These are phyloP conservation scores for Pteruthius melanotis DNA, from an alignment of 2,113 vertebrate genomes.

Conservation along the genomic window DNA sequence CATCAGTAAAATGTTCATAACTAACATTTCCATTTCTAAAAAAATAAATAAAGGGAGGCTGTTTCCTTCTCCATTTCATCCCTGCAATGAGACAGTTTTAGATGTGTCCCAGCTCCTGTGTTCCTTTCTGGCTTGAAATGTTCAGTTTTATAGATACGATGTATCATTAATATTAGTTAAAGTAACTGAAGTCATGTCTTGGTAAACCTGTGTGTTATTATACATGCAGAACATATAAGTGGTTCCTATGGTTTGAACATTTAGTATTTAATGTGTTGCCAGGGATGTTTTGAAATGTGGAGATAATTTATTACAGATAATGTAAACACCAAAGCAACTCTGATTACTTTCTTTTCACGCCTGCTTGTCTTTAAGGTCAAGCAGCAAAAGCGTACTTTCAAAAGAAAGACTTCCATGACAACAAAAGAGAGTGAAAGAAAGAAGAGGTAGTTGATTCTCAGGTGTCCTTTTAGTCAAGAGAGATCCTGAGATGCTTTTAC, in stretches of 20 bases:
- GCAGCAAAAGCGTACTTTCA: not conserved
- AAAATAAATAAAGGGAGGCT: not conserved
- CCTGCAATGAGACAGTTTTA: not conserved
- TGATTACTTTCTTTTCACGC: not conserved
- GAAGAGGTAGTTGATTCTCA: not conserved
- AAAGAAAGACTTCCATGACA: slow-evolving; percentile 44
- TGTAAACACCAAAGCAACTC: not conserved
- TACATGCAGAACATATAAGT: not conserved
- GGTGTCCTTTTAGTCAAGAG: not conserved
- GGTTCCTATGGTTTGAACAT: not conserved
- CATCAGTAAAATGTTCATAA: not conserved
- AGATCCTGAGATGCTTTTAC: not conserved
- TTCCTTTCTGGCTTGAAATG: not conserved
- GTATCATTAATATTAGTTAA: not conserved
- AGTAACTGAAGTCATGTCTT: not conserved
- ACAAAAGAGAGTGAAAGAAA: not conserved
- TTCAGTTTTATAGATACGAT: not conserved
- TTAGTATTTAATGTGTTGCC: not conserved
- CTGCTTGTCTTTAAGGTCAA: not conserved
- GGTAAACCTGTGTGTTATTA: not conserved
- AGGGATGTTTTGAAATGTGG: not conserved
- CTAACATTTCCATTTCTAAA: not conserved
- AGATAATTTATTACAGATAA: not conserved
- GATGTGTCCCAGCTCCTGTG: not conserved
- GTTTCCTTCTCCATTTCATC: not conserved